Base-by-base conservation (phyloP, 2,888 invertebrate species). In the Cyclophora punctaria region DNA sequence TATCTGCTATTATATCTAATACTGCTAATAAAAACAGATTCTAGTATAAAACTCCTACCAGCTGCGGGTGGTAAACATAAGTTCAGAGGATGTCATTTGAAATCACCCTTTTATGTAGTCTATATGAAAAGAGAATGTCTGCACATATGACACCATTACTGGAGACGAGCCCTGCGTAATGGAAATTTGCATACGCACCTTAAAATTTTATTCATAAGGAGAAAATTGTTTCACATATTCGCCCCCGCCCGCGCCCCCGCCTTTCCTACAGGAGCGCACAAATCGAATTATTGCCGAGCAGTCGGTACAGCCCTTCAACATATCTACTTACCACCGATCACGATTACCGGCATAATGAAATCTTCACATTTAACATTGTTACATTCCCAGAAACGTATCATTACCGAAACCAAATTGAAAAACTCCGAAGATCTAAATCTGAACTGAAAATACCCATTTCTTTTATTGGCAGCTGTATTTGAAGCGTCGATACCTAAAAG, bases 141-240 rank as follows among this genome's bases (percentile, higher is more conserved):
- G 73, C 78, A 75, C 73, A 77, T 78, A 79, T 77, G 79, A 79
- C 79, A 79, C 77, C 81, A 80, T 83, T 84, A 78, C 74, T 62
- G 69, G 68, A 75, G 77, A 80, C 76, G 75, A 37, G 76, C 68
- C 69, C 70, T 63, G 70, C 68, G 78, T 84, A 86, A 85, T 84
- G 80, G 83, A 79, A 80, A 86, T 87, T 85, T 83, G 80, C 85
- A 86, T 85, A 78, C 80, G 74, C 80, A 82, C 78, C 83, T 86
- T 80, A 82, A 85, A 87, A 84, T 82, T 80, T 85, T 87, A 87
- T 86, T 87, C 86, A 83, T 86, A 85, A 84, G 82, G 74, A 75
- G 85, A 82, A 85, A 86, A 86, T 87, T 85, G 84, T 85, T 82
- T 83, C 80, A 70, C 75, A 75, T 78, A 71, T 76, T 66, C 67